Percentiles rank a stretch among this genome's conserved stretches.
These are phyloP conservation scores for Gymnoscelis rufifasciata DNA, from an alignment of 2,888 invertebrate species.

Conservation along the genomic window DNA sequence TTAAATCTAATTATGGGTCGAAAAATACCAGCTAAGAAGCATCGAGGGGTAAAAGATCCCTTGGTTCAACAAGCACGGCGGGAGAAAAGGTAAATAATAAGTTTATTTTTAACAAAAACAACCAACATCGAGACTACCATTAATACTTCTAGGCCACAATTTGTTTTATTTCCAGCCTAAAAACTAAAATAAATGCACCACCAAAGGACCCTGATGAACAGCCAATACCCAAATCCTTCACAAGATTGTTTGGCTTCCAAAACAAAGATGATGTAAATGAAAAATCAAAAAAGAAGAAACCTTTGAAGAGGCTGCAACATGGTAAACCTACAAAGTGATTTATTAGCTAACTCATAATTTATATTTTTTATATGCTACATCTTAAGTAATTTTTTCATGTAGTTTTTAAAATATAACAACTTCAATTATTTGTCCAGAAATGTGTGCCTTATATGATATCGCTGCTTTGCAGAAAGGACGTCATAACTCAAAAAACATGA, in stretches of 20 bases:
- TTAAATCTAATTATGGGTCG: constrained; percentile 78
- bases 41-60: constrained; percentile 88
- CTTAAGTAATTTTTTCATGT: too few species aligned
- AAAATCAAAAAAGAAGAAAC: constrained; percentile 26
- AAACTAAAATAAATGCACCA: constrained; percentile 86
- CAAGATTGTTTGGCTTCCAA: constrained; percentile 76
- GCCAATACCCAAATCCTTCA: constrained; percentile 85
- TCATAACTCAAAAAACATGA: too few species aligned
- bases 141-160: too few species aligned
- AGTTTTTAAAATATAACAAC: too few species aligned
- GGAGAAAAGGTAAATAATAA: constrained; percentile 79
- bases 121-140: too few species aligned
- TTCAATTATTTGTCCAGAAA: too few species aligned
- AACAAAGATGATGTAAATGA: constrained; percentile 32
- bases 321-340: too few species aligned
- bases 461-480: too few species aligned
- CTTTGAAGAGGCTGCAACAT: constrained; percentile 13
- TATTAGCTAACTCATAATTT: too few species aligned
- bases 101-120: too few species aligned
- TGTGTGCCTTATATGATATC: too few species aligned
- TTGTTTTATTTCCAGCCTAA: constrained; percentile 83
- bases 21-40: constrained; percentile 90
- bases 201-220: constrained; percentile 85
- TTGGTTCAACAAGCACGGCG: constrained; percentile 82
- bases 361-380: too few species aligned